Conservation (phyloP, 2,113 vertebrate species). For the Pachypanchax playfairii region DNA sequence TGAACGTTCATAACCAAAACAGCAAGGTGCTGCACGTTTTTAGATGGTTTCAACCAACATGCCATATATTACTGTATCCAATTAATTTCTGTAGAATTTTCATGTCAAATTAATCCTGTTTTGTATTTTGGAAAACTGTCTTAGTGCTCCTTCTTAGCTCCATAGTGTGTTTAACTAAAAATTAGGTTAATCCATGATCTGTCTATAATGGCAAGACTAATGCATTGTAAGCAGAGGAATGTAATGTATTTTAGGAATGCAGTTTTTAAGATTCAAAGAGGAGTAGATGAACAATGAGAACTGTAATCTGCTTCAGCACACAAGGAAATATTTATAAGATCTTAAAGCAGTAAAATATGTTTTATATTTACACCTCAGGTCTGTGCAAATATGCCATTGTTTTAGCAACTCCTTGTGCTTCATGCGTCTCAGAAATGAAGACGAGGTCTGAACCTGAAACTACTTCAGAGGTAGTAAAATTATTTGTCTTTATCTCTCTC, state of each 20-base stretch:
- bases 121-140: slow-evolving; percentile 17
- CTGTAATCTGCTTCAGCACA: slow-evolving; percentile 25
- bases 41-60: not conserved
- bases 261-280: slow-evolving; percentile 27
- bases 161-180: slow-evolving; percentile 25
- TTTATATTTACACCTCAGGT: too few species aligned
- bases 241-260: slow-evolving; percentile 60
- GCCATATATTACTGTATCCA: not conserved
- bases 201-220: slow-evolving; percentile 41
- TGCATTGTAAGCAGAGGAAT: slow-evolving; percentile 52
- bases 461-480: slow-evolving; percentile 39
- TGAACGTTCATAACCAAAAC: not conserved
- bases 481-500: not conserved
- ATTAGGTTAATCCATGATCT: slow-evolving; percentile 62
- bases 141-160: slow-evolving; percentile 23
- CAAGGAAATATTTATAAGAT: not conserved
- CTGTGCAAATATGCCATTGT: too few species aligned
- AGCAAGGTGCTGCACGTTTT: not conserved
- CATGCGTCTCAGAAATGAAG: too few species aligned
- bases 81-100: not conserved
- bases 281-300: slow-evolving; percentile 28
- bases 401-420: too few species aligned
- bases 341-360: too few species aligned
- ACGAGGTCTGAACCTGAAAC: slow-evolving; percentile 37
- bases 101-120: slow-evolving; percentile 26